Evolutionary conservation across 2,888 invertebrate genomes (phyloP).

Genomic region (Neoascia interrupta): DNA sequence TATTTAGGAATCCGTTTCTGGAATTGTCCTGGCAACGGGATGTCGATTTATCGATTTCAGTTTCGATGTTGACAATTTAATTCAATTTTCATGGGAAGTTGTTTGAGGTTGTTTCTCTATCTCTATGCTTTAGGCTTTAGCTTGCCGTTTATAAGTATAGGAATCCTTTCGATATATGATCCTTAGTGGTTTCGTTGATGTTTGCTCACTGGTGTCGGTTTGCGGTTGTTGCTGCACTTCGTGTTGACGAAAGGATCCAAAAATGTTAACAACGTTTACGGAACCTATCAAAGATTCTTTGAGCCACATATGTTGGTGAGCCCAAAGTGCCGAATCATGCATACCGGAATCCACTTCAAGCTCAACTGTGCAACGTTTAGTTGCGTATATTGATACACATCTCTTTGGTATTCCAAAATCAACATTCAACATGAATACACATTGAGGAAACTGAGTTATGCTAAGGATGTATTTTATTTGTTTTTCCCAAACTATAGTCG

Average conservation of each 20-base stretch:
- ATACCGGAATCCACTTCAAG: not conserved
- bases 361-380: not conserved
- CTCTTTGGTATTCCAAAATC: conserved; percentile 4
- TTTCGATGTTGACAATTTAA: conserved; percentile 57
- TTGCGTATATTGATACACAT: not conserved
- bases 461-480: not conserved
- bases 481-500: not conserved
- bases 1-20: conserved; percentile 29
- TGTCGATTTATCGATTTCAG: conserved; percentile 63
- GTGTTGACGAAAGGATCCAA: not conserved
- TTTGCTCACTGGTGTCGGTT: not conserved
- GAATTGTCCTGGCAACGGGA: conserved; percentile 29
- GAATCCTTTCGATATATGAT: not conserved
- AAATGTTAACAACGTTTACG: no score
- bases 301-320: not conserved
- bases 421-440: conserved; percentile 19
- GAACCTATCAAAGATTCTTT: no score
- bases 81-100: conserved; percentile 58
- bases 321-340: not conserved
- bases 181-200: not conserved
- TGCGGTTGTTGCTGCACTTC: not conserved
- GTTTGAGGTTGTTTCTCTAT: conserved; percentile 16
- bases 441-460: not conserved
- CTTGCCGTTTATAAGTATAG: not conserved
- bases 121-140: not conserved